Base-by-base conservation (phyloP, 2,888 invertebrate species). In the Drosophila paucipuncta region DNA sequence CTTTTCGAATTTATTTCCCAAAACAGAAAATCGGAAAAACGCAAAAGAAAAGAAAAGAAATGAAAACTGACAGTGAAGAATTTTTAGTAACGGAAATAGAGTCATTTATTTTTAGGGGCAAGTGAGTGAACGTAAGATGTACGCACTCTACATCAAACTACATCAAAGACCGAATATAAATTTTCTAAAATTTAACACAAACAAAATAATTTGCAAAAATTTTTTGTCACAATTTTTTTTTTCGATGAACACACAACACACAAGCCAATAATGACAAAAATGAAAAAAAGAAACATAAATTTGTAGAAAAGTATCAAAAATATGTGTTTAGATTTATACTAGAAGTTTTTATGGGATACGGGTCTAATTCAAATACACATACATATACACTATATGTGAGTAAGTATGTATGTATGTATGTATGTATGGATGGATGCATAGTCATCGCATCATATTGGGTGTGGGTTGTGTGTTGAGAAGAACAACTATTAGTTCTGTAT, bases 391-490 rank as follows among this genome's bases (percentile, higher is more conserved):
- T 16, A 9, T 43, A 11, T 37, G 6, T 16, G 4, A 2, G 37
- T 33, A 33, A 64, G 39, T 60, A 65, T 35, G n/a, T 22, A 33
- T 37, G 5, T 37, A 37, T 37, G 37, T 35, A 37, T 68, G 39
- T 57, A 65, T 37, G n/a, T 54, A 25, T 35, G 31, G 39, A 53
- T 47, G 33, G 33, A 54, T 62, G 47, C 61, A 47, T 64, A 64
- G 62, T 47, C 55, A 79, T 77, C 67, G 58, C 83, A 76, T 76
- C 75, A 61, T 73, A 71, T 89, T 79, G 78, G 86, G 86, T 86
- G 86, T 86, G 90, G 90, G 90, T 68, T 73, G 90, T 69, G 90
- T 69, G 68, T 66, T 43, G 57, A 68, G 73, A 71, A 77, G 78
- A 78, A 68, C 76, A 79, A 88, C 75, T 87, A 72, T 74, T 86